Evolutionary conservation across 2,113 vertebrate species (phyloP).

Genomic region (Lanius ludovicianus): DNA sequence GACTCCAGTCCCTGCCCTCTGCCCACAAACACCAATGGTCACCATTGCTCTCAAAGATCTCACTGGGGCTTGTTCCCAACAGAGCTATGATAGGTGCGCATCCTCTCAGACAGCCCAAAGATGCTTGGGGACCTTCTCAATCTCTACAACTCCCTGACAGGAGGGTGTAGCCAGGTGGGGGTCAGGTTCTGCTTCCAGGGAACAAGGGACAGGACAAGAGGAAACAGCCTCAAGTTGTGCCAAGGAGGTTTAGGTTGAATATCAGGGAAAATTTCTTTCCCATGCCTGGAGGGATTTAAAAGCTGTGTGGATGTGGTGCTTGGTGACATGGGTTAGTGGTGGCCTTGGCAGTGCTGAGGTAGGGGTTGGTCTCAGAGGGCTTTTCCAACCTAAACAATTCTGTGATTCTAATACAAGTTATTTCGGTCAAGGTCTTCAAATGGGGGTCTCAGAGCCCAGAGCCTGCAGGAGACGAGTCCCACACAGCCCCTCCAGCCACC

Average conservation of each 20-base stretch:
- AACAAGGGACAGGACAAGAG: neutral
- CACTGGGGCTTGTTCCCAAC: neutral
- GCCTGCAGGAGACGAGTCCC: neutral
- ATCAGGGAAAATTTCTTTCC: neutral
- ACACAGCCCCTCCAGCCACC: accelerated
- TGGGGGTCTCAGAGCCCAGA: accelerated
- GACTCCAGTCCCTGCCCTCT: neutral
- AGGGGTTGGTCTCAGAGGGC: neutral
- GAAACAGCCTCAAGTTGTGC: neutral
- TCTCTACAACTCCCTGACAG: neutral
- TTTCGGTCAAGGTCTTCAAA: no score
- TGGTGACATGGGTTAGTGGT: neutral
- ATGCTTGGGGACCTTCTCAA: neutral
- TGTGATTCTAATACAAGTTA: accelerated
- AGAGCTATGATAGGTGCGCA: accelerated
- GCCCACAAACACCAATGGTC: accelerated
- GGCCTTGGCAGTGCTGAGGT: neutral
- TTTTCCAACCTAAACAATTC: neutral
- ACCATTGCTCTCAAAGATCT: neutral
- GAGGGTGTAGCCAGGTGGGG: neutral
- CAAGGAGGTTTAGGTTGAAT: neutral
- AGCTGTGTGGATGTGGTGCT: neutral
- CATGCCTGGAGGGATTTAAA: neutral
- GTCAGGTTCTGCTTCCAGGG: neutral
- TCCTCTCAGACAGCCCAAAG: neutral